Evolutionary conservation across 2,113 vertebrate species (phyloP).

Genomic region (Pelobates fuscus): DNA sequence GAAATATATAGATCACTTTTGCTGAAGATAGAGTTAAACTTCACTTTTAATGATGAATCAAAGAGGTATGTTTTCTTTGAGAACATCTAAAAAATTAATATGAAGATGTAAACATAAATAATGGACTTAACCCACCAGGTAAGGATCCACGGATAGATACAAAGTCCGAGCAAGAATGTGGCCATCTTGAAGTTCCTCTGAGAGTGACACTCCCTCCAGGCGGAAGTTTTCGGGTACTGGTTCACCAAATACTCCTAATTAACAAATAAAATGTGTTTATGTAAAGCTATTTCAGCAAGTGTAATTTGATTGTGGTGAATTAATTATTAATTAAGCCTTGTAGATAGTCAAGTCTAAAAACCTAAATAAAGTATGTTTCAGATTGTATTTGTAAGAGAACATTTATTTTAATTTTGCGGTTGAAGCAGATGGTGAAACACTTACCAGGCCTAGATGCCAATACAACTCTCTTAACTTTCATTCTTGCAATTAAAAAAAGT

Average conservation of each 20-base stretch:
- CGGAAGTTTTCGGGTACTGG: conserved; percentile 85
- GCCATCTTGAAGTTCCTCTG: conserved; percentile 68
- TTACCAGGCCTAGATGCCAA: conserved; percentile 44
- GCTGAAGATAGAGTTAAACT: no score
- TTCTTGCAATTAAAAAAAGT: conserved; percentile 1
- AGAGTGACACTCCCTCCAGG: conserved; percentile 73
- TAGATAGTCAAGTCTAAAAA: no score
- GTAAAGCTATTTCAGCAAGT: neutral
- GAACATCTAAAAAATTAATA: no score
- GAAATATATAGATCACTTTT: no score
- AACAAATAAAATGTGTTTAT: neutral
- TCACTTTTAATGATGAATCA: no score
- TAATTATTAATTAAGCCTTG: no score
- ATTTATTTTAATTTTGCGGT: neutral
- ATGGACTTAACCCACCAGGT: conserved; percentile 77
- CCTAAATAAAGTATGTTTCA: neutral
- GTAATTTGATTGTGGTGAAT: no score
- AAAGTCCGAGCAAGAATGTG: conserved; percentile 81
- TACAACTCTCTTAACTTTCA: conserved; percentile 35
- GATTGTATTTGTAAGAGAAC: neutral
- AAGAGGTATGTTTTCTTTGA: no score
- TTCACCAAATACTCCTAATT: conserved; percentile 77
- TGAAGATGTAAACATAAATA: no score
- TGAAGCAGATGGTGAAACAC: neutral
- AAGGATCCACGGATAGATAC: conserved; percentile 95